Conservation (phyloP, 2,888 invertebrate genomes). For the Mycalesis mineus region DNA sequence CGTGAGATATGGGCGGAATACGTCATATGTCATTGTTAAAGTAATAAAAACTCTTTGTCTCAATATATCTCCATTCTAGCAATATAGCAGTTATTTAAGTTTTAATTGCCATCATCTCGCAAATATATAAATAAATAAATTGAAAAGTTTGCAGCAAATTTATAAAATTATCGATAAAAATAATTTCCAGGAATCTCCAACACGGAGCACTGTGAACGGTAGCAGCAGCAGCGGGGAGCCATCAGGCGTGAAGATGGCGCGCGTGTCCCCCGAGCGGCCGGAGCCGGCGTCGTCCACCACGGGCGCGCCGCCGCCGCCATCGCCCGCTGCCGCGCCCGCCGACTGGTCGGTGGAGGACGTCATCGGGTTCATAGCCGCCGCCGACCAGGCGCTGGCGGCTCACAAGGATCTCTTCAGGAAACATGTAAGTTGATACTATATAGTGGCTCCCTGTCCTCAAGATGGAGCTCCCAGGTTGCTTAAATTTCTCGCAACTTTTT, state of each 20-base stretch:
- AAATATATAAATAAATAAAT: too few species aligned
- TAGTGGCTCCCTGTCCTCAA: too few species aligned
- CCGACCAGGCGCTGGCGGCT: conserved; percentile 89
- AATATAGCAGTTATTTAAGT: too few species aligned
- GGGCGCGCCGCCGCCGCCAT: conserved; percentile 63
- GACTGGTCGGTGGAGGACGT: conserved; percentile 98
- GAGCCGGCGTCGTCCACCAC: conserved; percentile 86
- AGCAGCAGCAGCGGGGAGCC: conserved; percentile 31
- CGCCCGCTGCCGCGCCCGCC: conserved; percentile 78
- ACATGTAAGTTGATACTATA: conserved; percentile 23
- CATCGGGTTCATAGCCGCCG: conserved; percentile 91
- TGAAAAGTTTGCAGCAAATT: too few species aligned
- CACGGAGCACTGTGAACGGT: conserved; percentile 36
- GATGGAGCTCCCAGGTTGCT: too few species aligned
- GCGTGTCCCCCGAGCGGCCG: conserved; percentile 76
- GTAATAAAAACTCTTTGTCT: too few species aligned
- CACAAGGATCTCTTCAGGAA: conserved; percentile 84
- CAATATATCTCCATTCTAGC: too few species aligned
- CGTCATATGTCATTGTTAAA: too few species aligned
- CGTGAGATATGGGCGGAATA: too few species aligned
- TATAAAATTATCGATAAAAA: neutral
- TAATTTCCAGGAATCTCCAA: conserved; percentile 42
- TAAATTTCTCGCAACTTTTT: too few species aligned
- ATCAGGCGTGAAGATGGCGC: conserved; percentile 53
- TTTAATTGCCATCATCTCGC: too few species aligned